Conservation (phyloP, 2,113 vertebrate genomes). For the Lucifuga dentata region DNA sequence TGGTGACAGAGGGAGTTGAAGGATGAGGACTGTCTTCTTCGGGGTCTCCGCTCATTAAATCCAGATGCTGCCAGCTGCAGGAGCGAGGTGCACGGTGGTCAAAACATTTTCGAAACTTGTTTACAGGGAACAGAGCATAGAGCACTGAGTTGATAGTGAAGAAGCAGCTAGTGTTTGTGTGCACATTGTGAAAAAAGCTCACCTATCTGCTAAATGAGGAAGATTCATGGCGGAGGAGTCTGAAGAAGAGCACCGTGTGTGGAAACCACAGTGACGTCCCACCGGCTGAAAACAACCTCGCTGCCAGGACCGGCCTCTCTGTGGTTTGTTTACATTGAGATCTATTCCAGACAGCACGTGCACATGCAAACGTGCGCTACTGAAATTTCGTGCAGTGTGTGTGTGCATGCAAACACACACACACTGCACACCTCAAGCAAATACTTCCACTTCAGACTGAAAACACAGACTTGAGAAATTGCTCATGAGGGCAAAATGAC, state of each 20-base stretch:
- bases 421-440: slow-evolving; percentile 41
- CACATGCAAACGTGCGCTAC: slow-evolving; percentile 26
- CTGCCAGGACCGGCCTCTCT: slow-evolving; percentile 58
- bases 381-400: too few relatives aligned
- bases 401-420: not conserved
- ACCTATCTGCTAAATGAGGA: slow-evolving; percentile 64
- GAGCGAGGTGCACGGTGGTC: slow-evolving; percentile 58
- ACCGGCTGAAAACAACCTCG: slow-evolving; percentile 59
- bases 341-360: slow-evolving; percentile 61
- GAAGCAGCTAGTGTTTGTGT: slow-evolving; percentile 49
- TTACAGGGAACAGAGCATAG: slow-evolving; percentile 28
- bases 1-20: slow-evolving; percentile 28
- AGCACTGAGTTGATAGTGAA: slow-evolving; percentile 13
- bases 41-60: slow-evolving; percentile 73
- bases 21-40: slow-evolving; percentile 12
- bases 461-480: slow-evolving; percentile 23
- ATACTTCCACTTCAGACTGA: slow-evolving; percentile 17
- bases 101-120: slow-evolving; percentile 25
- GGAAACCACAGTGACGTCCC: slow-evolving; percentile 66
- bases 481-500: slow-evolving; percentile 7
- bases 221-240: slow-evolving; percentile 13
- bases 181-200: slow-evolving; percentile 68
- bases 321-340: slow-evolving; percentile 75
- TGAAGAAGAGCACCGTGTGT: slow-evolving; percentile 58
- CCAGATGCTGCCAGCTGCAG: slow-evolving; percentile 69